A percentile compares a stretch with the other conserved stretches of the same genome.
These are phyloP conservation scores for Enteromius radiatus DNA, from an alignment of 2,797 vertebrate genomes.

Conservation along the genomic window DNA sequence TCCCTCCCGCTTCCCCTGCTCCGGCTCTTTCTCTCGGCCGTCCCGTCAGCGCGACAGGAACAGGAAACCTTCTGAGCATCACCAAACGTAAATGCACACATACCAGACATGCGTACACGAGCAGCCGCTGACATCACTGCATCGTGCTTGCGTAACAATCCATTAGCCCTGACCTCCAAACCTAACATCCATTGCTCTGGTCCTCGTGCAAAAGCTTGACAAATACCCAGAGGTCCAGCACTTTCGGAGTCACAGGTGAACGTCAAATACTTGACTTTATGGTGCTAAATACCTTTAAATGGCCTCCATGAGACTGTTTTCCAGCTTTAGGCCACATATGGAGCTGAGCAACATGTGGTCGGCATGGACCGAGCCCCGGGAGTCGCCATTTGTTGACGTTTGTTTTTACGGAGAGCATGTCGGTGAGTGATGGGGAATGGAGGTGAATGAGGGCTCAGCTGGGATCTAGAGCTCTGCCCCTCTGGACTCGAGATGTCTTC, in stretches of 20 bases:
- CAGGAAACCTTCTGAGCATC: conserved; percentile 72
- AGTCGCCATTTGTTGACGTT: conserved; percentile 42
- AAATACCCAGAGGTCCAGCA: conserved; percentile 6
- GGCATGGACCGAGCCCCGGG: conserved; percentile 16
- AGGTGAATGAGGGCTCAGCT: conserved; percentile 28
- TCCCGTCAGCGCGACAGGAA: conserved; percentile 73
- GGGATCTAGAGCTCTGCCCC: conserved; percentile 1
- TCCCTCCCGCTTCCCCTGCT: conserved; percentile 62
- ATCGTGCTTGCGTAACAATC: background rate
- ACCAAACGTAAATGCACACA: conserved; percentile 68
- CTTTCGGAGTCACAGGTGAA: conserved; percentile 67
- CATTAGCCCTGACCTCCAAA: background rate
- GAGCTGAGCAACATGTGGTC: conserved; percentile 41
- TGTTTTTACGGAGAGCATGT: conserved; percentile 35
- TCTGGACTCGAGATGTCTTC: background rate
- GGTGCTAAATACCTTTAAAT: conserved; percentile 76
- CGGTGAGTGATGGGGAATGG: conserved; percentile 35
- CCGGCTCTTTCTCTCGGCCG: conserved; percentile 44
- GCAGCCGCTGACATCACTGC: background rate
- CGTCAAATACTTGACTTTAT: conserved; percentile 79
- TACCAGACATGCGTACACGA: conserved; percentile 24
- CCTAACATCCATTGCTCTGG: background rate
- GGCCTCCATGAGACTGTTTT: conserved; percentile 51
- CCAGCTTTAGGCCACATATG: conserved; percentile 22
- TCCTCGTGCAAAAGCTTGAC: background rate